Conservation (phyloP, 2,113 vertebrate genomes). For the Cyanoramphus novaezelandiae region DNA sequence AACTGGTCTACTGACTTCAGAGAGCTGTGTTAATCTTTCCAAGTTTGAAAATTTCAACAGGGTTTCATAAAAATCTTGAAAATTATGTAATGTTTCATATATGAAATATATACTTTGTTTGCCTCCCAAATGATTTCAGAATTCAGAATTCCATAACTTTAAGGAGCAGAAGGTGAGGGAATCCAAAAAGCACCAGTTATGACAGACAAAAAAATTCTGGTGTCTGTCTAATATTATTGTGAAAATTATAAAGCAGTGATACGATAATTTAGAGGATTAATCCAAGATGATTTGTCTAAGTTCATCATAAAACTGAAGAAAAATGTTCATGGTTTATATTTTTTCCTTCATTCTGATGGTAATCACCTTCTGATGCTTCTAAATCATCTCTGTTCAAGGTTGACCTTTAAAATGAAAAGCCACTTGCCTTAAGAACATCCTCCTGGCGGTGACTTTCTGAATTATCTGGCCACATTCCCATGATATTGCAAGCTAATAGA, state of each 20-base stretch:
- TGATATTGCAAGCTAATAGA: neutral
- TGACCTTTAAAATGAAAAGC: neutral
- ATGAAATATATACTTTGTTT: neutral
- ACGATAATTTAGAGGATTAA: neutral
- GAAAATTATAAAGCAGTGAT: accelerated
- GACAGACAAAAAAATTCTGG: neutral
- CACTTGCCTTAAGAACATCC: neutral
- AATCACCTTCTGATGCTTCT: neutral
- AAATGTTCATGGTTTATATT: neutral
- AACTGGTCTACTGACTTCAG: neutral
- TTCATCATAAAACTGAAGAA: neutral
- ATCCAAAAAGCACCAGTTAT: neutral
- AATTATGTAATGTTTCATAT: neutral
- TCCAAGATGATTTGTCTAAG: neutral
- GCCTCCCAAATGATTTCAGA: neutral
- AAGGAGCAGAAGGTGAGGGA: neutral
- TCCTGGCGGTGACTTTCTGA: neutral
- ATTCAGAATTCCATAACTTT: neutral
- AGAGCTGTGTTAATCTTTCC: neutral
- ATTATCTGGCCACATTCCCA: neutral
- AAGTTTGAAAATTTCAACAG: neutral
- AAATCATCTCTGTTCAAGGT: neutral
- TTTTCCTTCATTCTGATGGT: neutral
- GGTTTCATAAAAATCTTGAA: neutral
- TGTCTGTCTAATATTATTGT: neutral